Percentiles rank a stretch among this genome's conserved stretches.
These are phyloP conservation scores for Sphecodes monilicornis DNA, from an alignment of 2,888 invertebrate species.

Conservation along the genomic window DNA sequence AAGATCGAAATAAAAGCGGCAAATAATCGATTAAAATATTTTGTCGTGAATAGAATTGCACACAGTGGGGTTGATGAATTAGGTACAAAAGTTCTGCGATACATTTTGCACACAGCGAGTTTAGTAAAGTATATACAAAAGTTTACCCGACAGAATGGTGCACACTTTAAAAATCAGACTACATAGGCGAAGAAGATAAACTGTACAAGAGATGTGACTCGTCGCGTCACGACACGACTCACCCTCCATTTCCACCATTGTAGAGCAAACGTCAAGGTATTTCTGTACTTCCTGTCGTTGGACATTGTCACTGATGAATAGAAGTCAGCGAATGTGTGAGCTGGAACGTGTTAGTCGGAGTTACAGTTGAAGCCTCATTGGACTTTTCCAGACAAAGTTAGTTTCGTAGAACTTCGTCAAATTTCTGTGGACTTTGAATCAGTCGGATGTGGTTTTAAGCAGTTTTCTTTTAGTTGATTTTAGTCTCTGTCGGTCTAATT, in stretches of 20 bases:
- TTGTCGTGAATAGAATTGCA: not conserved
- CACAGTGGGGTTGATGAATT: not conserved
- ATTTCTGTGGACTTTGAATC: not conserved
- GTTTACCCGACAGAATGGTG: not conserved
- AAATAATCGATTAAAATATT: not conserved
- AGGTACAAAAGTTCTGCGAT: not conserved
- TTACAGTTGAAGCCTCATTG: not conserved
- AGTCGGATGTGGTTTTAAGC: not conserved
- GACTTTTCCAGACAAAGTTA: not conserved
- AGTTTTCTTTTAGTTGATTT: not conserved
- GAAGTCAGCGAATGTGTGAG: not conserved
- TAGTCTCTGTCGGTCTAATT: not conserved
- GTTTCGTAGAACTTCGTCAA: not conserved
- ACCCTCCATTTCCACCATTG: not conserved
- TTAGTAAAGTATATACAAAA: not conserved
- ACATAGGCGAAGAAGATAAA: not conserved
- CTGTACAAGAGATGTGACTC: not conserved
- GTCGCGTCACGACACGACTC: not conserved
- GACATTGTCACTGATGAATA: conserved; percentile 1
- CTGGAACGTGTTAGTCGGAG: not conserved
- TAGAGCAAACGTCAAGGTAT: not conserved
- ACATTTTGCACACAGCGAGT: not conserved
- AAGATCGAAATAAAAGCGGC: too few relatives aligned
- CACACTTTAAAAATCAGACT: not conserved
- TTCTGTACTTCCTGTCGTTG: conserved; percentile 1